Percentiles rank a stretch among this genome's conserved stretches.
phyloP scores from a whole-genome alignment of 2,797 vertebrate genomes.

The Sebastes elongatus region DNA sequence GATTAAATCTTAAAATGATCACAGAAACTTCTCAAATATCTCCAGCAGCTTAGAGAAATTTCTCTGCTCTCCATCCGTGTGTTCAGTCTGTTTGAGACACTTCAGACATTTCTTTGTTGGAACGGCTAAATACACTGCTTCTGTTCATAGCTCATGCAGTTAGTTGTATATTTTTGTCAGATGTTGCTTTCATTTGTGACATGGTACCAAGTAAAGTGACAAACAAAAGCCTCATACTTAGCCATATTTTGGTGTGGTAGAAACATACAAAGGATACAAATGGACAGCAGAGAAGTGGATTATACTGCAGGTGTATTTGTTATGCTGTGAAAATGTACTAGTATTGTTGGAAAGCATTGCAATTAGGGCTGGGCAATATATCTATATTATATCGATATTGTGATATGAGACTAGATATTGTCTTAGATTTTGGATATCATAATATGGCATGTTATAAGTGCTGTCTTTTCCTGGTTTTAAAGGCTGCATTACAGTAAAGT shows the following conservation, averaged over 20 bases:
- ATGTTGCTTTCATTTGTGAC: background rate
- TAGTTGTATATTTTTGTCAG: background rate
- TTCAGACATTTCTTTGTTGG: background rate
- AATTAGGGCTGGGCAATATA: background rate
- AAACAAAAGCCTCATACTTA: background rate
- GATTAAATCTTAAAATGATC: background rate
- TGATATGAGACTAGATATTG: too few relatives aligned
- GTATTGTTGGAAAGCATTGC: background rate
- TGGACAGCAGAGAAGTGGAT: background rate
- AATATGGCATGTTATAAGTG: too few relatives aligned
- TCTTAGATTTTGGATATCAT: too few relatives aligned
- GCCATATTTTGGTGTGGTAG: background rate
- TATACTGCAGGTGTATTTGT: background rate
- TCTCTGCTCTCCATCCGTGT: background rate
- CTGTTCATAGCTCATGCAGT: background rate
- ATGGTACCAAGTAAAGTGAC: background rate
- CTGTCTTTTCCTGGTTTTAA: too few relatives aligned
- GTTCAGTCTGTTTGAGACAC: background rate
- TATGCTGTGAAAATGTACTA: background rate
- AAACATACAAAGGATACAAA: background rate
- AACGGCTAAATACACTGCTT: background rate
- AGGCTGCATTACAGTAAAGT: too few relatives aligned
- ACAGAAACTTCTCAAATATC: background rate
- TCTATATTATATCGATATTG: too few relatives aligned
- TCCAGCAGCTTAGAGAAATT: background rate